Conservation (phyloP, 2,797 vertebrate genomes). For the Diglossa cyanea region DNA sequence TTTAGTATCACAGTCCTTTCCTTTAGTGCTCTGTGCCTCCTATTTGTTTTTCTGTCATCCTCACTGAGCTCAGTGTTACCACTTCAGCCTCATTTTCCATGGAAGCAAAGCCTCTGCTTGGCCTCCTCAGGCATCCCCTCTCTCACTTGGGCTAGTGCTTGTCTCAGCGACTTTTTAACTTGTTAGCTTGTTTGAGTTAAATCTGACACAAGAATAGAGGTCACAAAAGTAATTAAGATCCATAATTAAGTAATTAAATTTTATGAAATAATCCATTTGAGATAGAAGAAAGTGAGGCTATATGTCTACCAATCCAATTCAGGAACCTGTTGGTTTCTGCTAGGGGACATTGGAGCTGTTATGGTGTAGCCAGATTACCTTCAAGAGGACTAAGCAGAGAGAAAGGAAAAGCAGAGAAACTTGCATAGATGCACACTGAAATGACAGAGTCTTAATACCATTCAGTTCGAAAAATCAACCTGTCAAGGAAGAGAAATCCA, state of each 20-base stretch:
- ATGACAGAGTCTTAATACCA: neutral
- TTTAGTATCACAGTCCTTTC: neutral
- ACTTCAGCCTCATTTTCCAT: neutral
- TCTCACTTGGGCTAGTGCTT: neutral
- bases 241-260: constrained; percentile 25
- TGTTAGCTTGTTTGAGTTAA: neutral
- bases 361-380: neutral
- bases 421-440: neutral
- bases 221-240: constrained; percentile 48
- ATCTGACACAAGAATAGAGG: neutral
- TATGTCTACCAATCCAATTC: neutral
- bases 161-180: neutral
- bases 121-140: neutral
- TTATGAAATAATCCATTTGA: neutral
- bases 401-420: neutral
- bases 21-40: neutral
- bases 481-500: neutral
- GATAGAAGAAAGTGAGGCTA: neutral
- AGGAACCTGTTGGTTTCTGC: neutral
- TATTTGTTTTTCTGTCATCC: neutral
- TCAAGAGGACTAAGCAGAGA: neutral
- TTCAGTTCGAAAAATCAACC: neutral
- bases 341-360: neutral
- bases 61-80: neutral
- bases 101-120: neutral